Percentiles rank a stretch among this genome's conserved stretches.
These are phyloP conservation scores for Gymnocheta viridis DNA, from an alignment of 2,888 invertebrate genomes.

Conservation along the genomic window DNA sequence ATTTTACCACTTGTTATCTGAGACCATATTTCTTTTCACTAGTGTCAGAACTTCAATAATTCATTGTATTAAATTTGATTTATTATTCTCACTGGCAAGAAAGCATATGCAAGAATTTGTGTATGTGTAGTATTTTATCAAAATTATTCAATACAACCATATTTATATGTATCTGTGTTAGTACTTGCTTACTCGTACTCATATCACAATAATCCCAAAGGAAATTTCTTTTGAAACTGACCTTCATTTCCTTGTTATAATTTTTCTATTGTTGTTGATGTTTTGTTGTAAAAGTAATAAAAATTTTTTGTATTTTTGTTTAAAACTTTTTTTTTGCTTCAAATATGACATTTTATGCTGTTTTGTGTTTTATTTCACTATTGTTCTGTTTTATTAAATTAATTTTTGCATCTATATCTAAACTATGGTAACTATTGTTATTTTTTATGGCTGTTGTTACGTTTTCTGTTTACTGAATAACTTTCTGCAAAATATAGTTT, in stretches of 20 bases:
- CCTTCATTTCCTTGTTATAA: constrained; percentile 35
- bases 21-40: constrained; percentile 2
- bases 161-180: neutral
- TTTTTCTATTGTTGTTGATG: constrained; percentile 24
- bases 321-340: constrained; percentile 3
- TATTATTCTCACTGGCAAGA: constrained; percentile 39
- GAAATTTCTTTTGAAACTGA: constrained; percentile 50
- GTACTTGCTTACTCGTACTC: neutral
- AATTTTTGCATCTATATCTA: neutral
- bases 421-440: constrained; percentile 3
- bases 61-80: constrained; percentile 47
- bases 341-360: constrained; percentile 40
- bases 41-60: constrained; percentile 40
- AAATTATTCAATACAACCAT: neutral
- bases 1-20: constrained; percentile 45
- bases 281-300: constrained; percentile 9
- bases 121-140: neutral
- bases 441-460: neutral
- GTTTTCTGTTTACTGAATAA: neutral
- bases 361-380: neutral
- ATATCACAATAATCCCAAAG: constrained; percentile 49
- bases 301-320: constrained; percentile 19
- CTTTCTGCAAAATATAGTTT: neutral
- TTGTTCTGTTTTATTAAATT: constrained; percentile 28
- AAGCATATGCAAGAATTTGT: neutral